Conservation (phyloP, 1,140 invertebrate genomes). For the Trichomalopsis sarcophagae region DNA sequence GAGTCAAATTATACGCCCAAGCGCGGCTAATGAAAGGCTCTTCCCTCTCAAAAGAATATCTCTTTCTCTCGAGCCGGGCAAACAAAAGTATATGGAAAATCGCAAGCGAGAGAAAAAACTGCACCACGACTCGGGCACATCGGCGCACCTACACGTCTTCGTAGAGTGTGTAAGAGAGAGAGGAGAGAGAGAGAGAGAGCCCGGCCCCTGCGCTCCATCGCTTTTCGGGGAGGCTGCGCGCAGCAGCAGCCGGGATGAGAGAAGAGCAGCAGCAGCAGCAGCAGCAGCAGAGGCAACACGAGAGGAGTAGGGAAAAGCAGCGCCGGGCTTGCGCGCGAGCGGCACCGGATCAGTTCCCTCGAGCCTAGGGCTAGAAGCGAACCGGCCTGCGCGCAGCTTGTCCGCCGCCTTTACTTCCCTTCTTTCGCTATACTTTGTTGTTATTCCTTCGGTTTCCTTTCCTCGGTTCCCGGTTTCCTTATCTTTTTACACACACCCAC, state of each 20-base stretch:
- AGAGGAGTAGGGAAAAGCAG: background rate
- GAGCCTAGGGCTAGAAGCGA: conserved; percentile 41
- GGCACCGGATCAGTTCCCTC: conserved; percentile 34
- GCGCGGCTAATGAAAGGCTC: no score
- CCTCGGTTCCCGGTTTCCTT: conserved; percentile 18
- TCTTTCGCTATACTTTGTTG: conserved; percentile 32
- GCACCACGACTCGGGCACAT: no score
- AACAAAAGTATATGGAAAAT: no score
- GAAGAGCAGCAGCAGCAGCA: background rate
- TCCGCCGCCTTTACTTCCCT: conserved; percentile 30
- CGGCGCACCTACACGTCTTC: no score
- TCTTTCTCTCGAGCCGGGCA: no score
- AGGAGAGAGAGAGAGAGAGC: background rate
- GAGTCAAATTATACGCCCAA: no score
- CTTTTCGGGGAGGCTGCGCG: conserved; percentile 36
- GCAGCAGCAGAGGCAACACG: background rate
- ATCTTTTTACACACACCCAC: background rate
- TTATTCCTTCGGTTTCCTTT: conserved; percentile 15
- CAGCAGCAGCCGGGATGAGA: no score
- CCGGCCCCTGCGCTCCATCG: background rate
- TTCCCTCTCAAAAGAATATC: no score
- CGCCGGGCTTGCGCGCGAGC: conserved; percentile 22
- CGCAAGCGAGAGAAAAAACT: no score
- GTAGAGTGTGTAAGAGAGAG: background rate
- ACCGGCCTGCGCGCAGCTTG: conserved; percentile 25